Conservation (phyloP, 2,113 vertebrate genomes). For the Peromyscus polionotus region DNA sequence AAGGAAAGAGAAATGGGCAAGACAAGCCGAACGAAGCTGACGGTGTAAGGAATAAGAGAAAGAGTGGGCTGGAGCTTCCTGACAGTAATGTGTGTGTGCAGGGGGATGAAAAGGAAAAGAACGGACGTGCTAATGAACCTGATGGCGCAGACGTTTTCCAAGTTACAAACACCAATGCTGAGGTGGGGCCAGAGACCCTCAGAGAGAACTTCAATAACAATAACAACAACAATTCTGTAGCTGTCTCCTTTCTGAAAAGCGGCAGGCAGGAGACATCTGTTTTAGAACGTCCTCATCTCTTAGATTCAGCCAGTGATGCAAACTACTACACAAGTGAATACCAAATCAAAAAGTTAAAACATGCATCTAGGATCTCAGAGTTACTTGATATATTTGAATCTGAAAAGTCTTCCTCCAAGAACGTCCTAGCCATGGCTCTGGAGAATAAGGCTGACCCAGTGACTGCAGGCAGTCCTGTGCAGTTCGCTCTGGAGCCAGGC, state of each 20-base stretch:
- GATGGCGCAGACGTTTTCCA: constrained; percentile 79
- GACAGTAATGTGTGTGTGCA: constrained; percentile 69
- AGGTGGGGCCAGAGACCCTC: constrained; percentile 72
- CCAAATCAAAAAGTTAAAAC: constrained; percentile 72
- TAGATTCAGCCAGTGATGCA: constrained; percentile 64
- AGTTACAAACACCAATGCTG: constrained; percentile 85
- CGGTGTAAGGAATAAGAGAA: constrained; percentile 70
- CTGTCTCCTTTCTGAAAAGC: constrained; percentile 65
- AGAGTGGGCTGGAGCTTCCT: constrained; percentile 79
- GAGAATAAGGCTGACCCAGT: constrained; percentile 62
- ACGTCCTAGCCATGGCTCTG: constrained; percentile 56
- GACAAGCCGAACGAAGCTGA: constrained; percentile 76
- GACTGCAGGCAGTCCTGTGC: constrained; percentile 74
- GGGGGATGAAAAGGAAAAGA: constrained; percentile 78
- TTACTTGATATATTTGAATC: constrained; percentile 74
- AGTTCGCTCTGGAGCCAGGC: constrained; percentile 37
- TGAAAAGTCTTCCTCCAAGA: constrained; percentile 70
- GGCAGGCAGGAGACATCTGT: constrained; percentile 72
- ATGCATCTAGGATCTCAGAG: constrained; percentile 77
- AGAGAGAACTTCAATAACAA: constrained; percentile 87
- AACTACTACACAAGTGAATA: constrained; percentile 54
- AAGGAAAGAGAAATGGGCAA: constrained; percentile 62
- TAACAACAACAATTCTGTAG: constrained; percentile 89
- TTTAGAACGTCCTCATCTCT: constrained; percentile 56
- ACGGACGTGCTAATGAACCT: constrained; percentile 69